Evolutionary conservation across 2,888 invertebrate species (phyloP), one percentile per base, ranked within the genome.

Genomic region (Melanotus villosus): DNA sequence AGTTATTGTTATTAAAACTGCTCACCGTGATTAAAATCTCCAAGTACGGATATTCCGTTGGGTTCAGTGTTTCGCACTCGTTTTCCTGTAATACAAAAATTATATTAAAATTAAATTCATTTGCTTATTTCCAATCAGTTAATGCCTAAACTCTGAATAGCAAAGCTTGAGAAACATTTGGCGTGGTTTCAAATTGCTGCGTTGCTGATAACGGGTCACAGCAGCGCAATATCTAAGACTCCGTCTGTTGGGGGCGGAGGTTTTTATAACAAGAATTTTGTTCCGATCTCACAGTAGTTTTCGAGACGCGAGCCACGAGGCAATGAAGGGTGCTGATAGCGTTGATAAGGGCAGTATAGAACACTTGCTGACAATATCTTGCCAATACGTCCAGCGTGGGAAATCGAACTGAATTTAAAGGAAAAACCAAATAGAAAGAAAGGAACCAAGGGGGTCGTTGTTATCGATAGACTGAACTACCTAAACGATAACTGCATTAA

Each of bases 21-120:
- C 85, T 82, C 80, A 85, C 85, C 85, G 76, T 83, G 84, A 83
- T 84, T 85, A 82, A 84, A 84, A 79, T 85, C 84, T 73, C 82
- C 84, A 64, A 84, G 77, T 66, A 83, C 81, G 73, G 84, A 82
- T 79, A 85, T 83, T 70, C 84, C 84, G 78, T 84, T 85, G 65
- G 84, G 80, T 74, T 84, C 85, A 68, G 82, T 80, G 78, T 85
- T 84, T 70, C 85, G 80, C 59, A 80, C 81, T 77, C 83, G 82
- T 72, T 84, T 80, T 50, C 84, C 85, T 85, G 82, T 18, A 84
- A 84, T 72, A 77, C 41, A 73, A 70, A 72, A 70, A 71, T 36
- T 56, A 52, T 34, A 60, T 65, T 65, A 65, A 60, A 65, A 65
- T 69, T 60, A 65, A 62, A 73, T 70, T 68, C 70, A 65, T 68